phyloP scores from a whole-genome alignment of 2,797 vertebrate species.

The Nyctalus aviator region DNA sequence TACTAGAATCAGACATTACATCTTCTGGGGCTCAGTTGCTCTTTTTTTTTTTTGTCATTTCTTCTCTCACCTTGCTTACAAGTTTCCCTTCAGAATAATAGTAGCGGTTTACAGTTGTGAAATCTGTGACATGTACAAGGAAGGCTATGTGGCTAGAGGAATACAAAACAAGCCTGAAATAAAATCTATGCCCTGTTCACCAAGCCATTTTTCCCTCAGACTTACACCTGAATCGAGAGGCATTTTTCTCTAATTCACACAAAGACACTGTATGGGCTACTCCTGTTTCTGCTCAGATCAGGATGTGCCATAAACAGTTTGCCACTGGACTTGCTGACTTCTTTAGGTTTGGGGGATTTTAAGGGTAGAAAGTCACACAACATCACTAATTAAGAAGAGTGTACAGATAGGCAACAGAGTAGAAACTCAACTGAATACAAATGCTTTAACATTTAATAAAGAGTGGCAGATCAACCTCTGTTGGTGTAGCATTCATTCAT shows the following conservation, averaged over 20 bases:
- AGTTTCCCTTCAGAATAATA: background rate
- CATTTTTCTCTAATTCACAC: background rate
- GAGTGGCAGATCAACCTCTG: background rate
- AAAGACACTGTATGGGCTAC: background rate
- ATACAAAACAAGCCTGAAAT: background rate
- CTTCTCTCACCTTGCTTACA: background rate
- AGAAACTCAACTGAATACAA: background rate
- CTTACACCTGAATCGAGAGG: background rate
- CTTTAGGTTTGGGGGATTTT: background rate
- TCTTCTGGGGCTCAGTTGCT: background rate
- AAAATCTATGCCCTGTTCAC: background rate
- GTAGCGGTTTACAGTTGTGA: background rate
- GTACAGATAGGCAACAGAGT: background rate
- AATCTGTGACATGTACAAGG: background rate
- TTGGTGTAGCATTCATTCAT: background rate
- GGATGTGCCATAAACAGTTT: background rate
- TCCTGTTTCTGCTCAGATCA: background rate
- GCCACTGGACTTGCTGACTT: background rate
- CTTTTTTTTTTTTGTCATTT: conserved; percentile 1
- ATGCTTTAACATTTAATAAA: background rate
- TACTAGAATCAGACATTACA: background rate
- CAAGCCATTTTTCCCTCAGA: background rate
- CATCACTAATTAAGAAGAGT: background rate
- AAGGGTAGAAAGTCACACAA: background rate
- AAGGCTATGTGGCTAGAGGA: background rate